phyloP scores from a whole-genome alignment of 2,113 vertebrate species.

The Cettia cetti region DNA sequence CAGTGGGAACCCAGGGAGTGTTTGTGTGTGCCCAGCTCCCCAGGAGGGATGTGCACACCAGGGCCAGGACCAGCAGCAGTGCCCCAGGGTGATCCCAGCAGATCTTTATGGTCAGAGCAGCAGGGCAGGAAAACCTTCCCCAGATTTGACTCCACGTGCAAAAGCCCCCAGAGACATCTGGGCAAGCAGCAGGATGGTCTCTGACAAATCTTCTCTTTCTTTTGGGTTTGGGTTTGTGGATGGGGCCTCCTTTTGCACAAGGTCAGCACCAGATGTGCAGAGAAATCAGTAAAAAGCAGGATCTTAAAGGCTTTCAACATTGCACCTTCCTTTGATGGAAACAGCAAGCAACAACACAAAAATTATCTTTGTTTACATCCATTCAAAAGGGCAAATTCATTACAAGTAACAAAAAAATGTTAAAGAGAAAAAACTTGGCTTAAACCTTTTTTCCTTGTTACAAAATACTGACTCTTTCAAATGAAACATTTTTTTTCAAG shows the following conservation, averaged over 20 bases:
- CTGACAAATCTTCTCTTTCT: not conserved
- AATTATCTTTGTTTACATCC: slow-evolving; percentile 21
- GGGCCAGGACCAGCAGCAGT: not conserved
- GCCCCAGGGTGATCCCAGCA: not conserved
- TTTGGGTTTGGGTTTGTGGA: not conserved
- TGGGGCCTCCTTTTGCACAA: not conserved
- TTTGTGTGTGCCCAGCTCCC: not conserved
- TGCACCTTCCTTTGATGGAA: not conserved
- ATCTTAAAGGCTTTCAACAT: not conserved
- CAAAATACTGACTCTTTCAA: slow-evolving; percentile 56
- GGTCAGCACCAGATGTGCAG: slow-evolving; percentile 31
- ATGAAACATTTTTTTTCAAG: not conserved
- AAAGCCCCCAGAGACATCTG: not conserved
- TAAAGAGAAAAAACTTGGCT: slow-evolving; percentile 15
- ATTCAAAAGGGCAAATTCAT: slow-evolving; percentile 4
- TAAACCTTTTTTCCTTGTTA: slow-evolving; percentile 32
- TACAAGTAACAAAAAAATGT: not conserved
- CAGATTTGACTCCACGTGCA: not conserved
- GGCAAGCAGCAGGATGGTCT: not conserved
- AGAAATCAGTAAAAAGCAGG: not conserved
- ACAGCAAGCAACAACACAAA: not conserved
- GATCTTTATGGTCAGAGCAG: not conserved
- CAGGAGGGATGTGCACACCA: not conserved
- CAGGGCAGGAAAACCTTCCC: not conserved
- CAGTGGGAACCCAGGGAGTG: not conserved